A percentile compares a stretch with the other conserved stretches of the same genome.
phyloP scores from a whole-genome alignment of 2,113 vertebrate genomes.

The Murina feae region DNA sequence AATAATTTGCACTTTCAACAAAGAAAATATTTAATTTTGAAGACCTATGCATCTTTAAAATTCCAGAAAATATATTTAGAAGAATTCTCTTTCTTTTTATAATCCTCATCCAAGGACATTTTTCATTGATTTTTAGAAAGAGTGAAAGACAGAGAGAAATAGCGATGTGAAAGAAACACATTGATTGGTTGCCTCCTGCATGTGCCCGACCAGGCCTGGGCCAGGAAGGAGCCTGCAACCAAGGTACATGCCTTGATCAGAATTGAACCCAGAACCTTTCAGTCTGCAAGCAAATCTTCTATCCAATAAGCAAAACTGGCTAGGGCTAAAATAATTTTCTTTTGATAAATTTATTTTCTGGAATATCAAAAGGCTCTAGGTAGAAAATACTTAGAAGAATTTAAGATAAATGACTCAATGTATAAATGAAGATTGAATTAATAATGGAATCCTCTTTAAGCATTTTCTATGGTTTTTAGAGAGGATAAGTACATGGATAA shows the following conservation, averaged over 20 bases:
- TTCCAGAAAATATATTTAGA: neutral
- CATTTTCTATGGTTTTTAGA: neutral
- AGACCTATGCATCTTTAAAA: neutral
- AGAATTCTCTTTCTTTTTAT: neutral
- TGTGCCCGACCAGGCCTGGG: too few relatives aligned
- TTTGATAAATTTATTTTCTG: neutral
- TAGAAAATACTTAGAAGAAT: neutral
- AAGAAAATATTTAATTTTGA: neutral
- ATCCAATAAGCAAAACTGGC: too few relatives aligned
- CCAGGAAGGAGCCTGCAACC: too few relatives aligned
- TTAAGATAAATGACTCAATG: neutral
- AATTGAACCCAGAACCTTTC: too few relatives aligned
- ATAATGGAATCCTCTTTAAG: neutral
- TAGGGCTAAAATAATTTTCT: neutral
- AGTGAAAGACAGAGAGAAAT: too few relatives aligned
- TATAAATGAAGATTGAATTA: neutral
- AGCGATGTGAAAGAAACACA: too few relatives aligned
- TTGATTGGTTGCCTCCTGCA: too few relatives aligned
- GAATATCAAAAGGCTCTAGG: neutral
- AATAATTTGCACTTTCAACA: neutral
- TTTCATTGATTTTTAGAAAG: too few relatives aligned
- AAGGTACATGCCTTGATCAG: too few relatives aligned
- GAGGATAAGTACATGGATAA: neutral
- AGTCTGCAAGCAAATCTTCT: too few relatives aligned
- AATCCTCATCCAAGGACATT: too few relatives aligned